These are phyloP conservation scores for Amia ocellicauda DNA, from an alignment of 2,113 vertebrate genomes.

Conservation along the genomic window DNA sequence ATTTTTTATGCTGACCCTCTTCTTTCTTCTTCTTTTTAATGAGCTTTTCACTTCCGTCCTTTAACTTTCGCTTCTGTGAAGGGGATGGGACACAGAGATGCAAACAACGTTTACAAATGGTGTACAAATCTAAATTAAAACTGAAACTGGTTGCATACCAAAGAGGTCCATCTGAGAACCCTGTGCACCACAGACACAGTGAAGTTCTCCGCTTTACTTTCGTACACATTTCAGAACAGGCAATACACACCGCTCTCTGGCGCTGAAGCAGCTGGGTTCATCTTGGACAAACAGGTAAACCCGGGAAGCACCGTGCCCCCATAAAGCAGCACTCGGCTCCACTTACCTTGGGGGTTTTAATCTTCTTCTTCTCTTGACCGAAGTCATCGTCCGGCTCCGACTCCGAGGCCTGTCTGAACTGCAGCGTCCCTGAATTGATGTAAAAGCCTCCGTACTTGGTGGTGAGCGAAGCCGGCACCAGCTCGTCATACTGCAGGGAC, in stretches of 20 bases:
- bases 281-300: no score
- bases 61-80: conserved; percentile 79
- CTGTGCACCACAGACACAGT: no score
- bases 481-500: conserved; percentile 84
- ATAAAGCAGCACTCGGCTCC: neutral
- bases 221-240: no score
- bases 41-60: conserved; percentile 66
- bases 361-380: conserved; percentile 66
- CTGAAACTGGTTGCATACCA: no score
- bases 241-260: no score
- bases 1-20: conserved; percentile 60
- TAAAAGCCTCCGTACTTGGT: conserved; percentile 94
- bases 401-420: conserved; percentile 83
- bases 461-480: conserved; percentile 87
- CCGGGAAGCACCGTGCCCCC: no score
- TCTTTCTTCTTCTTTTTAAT: conserved; percentile 77
- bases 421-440: conserved; percentile 84
- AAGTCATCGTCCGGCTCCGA: conserved; percentile 67
- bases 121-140: no score
- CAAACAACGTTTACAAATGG: neutral
- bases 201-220: no score
- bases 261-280: no score
- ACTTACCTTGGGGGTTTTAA: conserved; percentile 70
- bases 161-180: no score
- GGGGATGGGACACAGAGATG: neutral